phyloP scores from a whole-genome alignment of 2,113 vertebrate species.

The Ptilorrhoa leucosticta region DNA sequence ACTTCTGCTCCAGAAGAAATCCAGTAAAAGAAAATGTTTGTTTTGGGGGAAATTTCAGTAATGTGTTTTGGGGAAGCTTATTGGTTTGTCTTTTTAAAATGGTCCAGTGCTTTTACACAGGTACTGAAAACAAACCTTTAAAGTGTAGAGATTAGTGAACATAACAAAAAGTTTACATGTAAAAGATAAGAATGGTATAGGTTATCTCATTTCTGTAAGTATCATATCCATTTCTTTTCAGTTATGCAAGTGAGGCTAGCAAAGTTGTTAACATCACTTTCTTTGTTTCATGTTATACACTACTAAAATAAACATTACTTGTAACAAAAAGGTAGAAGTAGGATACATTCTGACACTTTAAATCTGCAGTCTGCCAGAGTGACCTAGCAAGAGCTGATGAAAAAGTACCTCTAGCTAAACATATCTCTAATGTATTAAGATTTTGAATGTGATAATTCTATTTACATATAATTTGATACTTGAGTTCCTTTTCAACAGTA shows the following conservation, averaged over 20 bases:
- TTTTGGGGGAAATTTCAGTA: background rate
- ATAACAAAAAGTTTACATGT: background rate
- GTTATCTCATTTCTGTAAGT: background rate
- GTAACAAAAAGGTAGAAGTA: background rate
- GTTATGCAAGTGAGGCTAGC: background rate
- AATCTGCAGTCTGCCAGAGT: background rate
- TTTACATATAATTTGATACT: background rate
- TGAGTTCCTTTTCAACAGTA: background rate
- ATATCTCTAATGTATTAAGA: background rate
- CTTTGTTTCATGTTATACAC: background rate
- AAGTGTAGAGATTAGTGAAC: background rate
- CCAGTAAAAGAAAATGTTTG: background rate
- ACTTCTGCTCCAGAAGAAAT: background rate
- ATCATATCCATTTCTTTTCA: background rate
- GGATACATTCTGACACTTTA: background rate
- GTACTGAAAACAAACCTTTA: background rate
- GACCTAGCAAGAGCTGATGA: background rate
- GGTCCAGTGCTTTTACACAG: background rate
- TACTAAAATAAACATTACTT: background rate
- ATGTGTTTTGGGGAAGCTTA: background rate
- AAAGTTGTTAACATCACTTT: fast-evolving
- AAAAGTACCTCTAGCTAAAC: background rate
- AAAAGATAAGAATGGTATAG: background rate
- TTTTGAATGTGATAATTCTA: background rate
- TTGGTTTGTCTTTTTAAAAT: background rate